Percentiles rank a stretch among this genome's conserved stretches.
Evolutionary conservation across 2,113 vertebrate genomes (phyloP).

Genomic region (Coreoperca whiteheadi): DNA sequence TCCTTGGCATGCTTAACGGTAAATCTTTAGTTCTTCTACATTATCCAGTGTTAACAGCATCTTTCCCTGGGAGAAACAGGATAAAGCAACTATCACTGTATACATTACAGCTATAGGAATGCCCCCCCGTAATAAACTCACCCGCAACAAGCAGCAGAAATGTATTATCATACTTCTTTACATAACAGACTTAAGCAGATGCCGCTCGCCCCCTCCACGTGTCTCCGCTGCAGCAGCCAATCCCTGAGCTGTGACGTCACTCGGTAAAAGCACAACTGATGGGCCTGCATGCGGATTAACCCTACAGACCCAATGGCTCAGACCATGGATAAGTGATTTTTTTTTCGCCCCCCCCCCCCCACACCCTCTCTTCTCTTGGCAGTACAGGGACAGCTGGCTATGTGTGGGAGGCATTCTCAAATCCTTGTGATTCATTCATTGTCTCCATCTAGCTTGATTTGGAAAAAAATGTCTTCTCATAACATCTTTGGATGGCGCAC

Average conservation of each 20-base stretch:
- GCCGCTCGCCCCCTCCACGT: constrained; percentile 47
- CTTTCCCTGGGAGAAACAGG: constrained; percentile 7
- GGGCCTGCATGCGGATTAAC: constrained; percentile 83
- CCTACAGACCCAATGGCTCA: constrained; percentile 79
- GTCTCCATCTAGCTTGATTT: constrained; percentile 81
- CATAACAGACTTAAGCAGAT: constrained; percentile 83
- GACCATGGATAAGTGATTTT: constrained; percentile 82
- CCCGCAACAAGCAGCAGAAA: constrained; percentile 57
- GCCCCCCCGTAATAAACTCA: constrained; percentile 57
- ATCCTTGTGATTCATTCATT: constrained; percentile 80
- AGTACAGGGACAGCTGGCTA: constrained; percentile 79
- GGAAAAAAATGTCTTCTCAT: constrained; percentile 55
- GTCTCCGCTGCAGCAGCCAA: constrained; percentile 72
- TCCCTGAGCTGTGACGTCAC: constrained; percentile 78
- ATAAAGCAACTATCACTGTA: constrained; percentile 27
- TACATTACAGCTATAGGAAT: constrained; percentile 45
- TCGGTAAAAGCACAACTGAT: constrained; percentile 84
- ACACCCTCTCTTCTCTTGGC: constrained; percentile 38
- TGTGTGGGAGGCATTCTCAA: constrained; percentile 80
- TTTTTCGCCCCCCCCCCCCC: not conserved
- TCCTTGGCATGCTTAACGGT: not conserved
- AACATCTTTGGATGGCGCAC: constrained; percentile 56
- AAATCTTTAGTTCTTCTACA: constrained; percentile 16
- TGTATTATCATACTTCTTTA: constrained; percentile 82
- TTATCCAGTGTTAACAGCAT: constrained; percentile 17